A percentile compares a stretch with the other conserved stretches of the same genome.
These are phyloP conservation scores for Capitella teleta DNA, from an alignment of 1,140 invertebrate genomes.

Conservation along the genomic window DNA sequence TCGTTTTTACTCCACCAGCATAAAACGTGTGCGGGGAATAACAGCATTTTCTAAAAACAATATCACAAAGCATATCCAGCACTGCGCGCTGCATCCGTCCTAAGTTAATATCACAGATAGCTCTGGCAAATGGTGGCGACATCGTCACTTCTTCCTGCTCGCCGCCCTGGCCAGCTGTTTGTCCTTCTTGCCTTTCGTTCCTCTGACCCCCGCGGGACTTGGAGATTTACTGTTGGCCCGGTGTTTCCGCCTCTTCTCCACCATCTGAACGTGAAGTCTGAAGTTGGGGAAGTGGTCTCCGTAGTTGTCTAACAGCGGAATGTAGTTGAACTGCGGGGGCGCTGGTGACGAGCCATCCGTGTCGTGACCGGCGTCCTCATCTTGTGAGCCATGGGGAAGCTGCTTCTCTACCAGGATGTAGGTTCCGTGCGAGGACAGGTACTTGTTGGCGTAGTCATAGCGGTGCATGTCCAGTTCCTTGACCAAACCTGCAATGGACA, in stretches of 20 bases:
- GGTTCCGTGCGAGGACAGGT: constrained; percentile 21
- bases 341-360: constrained; percentile 14
- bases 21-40: too few relatives aligned
- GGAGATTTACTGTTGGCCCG: constrained; percentile 22
- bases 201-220: constrained; percentile 24
- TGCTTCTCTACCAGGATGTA: constrained; percentile 32
- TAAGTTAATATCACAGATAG: too few relatives aligned
- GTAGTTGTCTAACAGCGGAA: constrained; percentile 24
- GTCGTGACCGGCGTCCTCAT: constrained; percentile 1
- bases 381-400: constrained; percentile 12
- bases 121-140: too few relatives aligned
- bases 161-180: neutral
- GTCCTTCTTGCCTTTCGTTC: neutral
- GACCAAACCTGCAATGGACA: constrained; percentile 26
- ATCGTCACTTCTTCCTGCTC: neutral
- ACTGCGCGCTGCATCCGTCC: too few relatives aligned
- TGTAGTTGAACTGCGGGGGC: constrained; percentile 19
- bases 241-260: constrained; percentile 18
- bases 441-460: constrained; percentile 27
- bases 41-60: too few relatives aligned
- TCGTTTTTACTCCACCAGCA: too few relatives aligned
- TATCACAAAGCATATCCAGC: too few relatives aligned
- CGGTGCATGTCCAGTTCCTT: constrained; percentile 28
- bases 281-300: constrained; percentile 29
- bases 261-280: constrained; percentile 24